Evolutionary conservation across 2,888 invertebrate species (phyloP).

Genomic region (Yponomeuta cagnagella): DNA sequence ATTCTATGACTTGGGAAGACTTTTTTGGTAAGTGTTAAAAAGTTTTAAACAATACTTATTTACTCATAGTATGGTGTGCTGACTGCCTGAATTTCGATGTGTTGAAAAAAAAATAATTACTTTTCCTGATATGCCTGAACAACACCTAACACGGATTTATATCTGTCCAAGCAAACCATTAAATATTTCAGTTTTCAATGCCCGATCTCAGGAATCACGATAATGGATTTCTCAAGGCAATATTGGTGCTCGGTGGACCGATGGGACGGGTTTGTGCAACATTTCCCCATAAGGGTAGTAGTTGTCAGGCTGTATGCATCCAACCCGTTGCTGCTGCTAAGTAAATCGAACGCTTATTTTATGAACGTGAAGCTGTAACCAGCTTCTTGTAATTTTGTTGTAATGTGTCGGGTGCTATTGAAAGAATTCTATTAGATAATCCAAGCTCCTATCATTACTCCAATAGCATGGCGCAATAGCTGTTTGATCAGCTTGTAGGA

Average conservation of each 20-base stretch:
- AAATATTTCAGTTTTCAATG: not conserved
- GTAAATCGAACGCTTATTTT: not conserved
- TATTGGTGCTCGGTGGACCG: constrained; percentile 12
- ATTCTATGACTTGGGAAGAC: constrained; percentile 83
- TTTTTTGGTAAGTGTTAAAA: constrained; percentile 77
- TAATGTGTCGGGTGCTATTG: too few relatives aligned
- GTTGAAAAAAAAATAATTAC: too few relatives aligned
- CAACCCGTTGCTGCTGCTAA: not conserved
- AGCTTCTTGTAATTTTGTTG: too few relatives aligned
- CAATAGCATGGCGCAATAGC: too few relatives aligned
- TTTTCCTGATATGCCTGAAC: too few relatives aligned
- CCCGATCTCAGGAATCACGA: constrained; percentile 16
- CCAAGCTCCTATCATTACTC: too few relatives aligned
- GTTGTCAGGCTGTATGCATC: constrained; percentile 3
- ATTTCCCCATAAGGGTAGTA: constrained; percentile 51
- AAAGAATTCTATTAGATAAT: too few relatives aligned
- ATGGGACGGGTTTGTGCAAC: constrained; percentile 49
- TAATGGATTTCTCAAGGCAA: constrained; percentile 45
- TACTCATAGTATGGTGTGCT: not conserved
- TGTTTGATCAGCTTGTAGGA: too few relatives aligned
- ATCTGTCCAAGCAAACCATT: not conserved
- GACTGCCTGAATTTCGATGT: not conserved
- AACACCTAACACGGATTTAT: not conserved
- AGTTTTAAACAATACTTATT: not conserved
- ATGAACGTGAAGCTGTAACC: not conserved